Base-by-base conservation (phyloP, 2,888 invertebrate species). In the Eugnorisma glareosa region DNA sequence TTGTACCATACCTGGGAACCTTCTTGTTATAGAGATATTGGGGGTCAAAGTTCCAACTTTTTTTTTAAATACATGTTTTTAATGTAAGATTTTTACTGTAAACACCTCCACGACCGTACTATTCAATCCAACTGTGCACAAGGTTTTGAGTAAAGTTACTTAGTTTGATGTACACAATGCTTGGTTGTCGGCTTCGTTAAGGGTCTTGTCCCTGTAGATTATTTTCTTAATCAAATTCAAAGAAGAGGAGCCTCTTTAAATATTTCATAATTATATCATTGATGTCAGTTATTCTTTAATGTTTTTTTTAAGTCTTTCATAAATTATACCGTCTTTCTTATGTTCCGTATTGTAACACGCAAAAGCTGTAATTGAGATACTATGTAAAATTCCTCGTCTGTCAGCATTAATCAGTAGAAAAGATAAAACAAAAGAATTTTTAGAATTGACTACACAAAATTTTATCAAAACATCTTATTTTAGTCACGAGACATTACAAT, bases 381-480 rank as follows among this genome's bases (percentile, higher is more conserved):
- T 18, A 31, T 24, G 7, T 31, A 8, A 59, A 40, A 40, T 37
- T n/a, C 10, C n/a, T 40, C 31, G 28, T 24, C 10, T 24, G 18
- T n/a, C 40, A 51, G 21, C 18, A 51, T 43, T 35, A 24, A 35
- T 45, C 35, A n/a, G n/a, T 15, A 18, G 3, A 28, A 35, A 54
- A 61, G 28, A 71, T 61, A 48, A 61, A 79, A 2, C 24, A 40
- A 18, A 15, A 7, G 1, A 40, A 1, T 24, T 59, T 45, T 40
- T 24, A 69, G 3, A 35, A 69, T 31, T 59, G 18, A 79, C 59
- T 45, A 59, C 28, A 35, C 59, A 40, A 10, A 68, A 68, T n/a
- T 4, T 59, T 59, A 59, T 59, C 45, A 69, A 59, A 48, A 59
- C 4, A 57, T 79, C 57, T 78, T 78, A 57, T 45, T 57, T 78